phyloP scores from a whole-genome alignment of 1,140 invertebrate genomes.

The Lasioglossum albipes region DNA sequence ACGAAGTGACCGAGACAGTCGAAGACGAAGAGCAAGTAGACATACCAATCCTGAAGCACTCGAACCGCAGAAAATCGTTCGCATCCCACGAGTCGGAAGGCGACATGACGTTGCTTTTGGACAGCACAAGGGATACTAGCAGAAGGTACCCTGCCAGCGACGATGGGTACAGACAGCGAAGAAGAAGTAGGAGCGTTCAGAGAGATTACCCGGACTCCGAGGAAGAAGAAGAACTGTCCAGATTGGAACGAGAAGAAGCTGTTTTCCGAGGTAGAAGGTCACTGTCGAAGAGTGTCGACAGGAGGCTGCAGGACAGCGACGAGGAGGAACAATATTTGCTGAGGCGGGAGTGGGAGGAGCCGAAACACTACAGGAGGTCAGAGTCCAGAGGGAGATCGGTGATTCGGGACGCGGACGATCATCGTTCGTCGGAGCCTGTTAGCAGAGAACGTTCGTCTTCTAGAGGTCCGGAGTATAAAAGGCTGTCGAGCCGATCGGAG shows the following conservation, averaged over 20 bases:
- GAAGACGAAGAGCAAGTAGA: constrained; percentile 45
- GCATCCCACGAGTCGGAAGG: constrained; percentile 62
- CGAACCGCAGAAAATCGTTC: constrained; percentile 56
- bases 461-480: constrained; percentile 41
- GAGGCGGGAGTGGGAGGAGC: constrained; percentile 31
- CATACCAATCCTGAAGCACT: constrained; percentile 46
- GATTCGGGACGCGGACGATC: constrained; percentile 61
- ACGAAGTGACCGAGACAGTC: constrained; percentile 11
- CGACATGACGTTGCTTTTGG: constrained; percentile 43
- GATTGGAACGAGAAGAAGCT: constrained; percentile 48
- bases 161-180: constrained; percentile 45
- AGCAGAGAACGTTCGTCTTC: constrained; percentile 66
- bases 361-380: constrained; percentile 39
- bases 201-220: constrained; percentile 37
- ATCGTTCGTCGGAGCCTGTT: constrained; percentile 67
- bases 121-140: constrained; percentile 8
- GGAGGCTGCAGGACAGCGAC: constrained; percentile 40
- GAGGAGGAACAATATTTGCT: constrained; percentile 38
- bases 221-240: constrained; percentile 25
- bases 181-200: constrained; percentile 51
- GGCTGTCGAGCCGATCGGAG: constrained; percentile 15
- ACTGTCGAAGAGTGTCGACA: constrained; percentile 50
- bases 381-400: constrained; percentile 59
- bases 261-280: constrained; percentile 62
- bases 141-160: constrained; percentile 37